Evolutionary conservation across 2,797 vertebrate genomes (phyloP).

Genomic region (Malacoraja senta): DNA sequence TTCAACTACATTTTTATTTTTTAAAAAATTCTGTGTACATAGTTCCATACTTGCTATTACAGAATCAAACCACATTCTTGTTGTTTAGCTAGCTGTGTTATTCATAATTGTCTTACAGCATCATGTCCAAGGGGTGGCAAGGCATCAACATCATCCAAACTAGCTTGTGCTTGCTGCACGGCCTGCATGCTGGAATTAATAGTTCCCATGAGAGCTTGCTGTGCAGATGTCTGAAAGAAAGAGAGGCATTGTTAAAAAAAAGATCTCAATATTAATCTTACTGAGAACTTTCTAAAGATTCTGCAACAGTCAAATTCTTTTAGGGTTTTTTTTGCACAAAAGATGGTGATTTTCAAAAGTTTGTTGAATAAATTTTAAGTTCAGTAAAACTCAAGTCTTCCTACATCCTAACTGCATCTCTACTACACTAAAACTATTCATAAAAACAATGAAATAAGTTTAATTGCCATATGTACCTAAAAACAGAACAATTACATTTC

Average conservation of each 20-base stretch:
- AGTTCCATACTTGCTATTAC: neutral
- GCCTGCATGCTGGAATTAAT: constrained; percentile 98
- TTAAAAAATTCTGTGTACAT: too few relatives aligned
- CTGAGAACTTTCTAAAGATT: neutral
- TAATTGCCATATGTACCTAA: too few relatives aligned
- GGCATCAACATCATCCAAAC: constrained; percentile 79
- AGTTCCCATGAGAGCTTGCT: constrained; percentile 91
- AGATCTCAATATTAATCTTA: neutral
- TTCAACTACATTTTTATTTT: neutral
- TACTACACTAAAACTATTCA: too few relatives aligned
- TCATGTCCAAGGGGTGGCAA: constrained; percentile 87
- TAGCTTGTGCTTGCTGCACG: constrained; percentile 85
- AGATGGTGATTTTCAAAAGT: neutral
- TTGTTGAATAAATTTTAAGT: neutral
- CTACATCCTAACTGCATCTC: too few relatives aligned
- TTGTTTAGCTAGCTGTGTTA: neutral
- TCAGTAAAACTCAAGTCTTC: neutral
- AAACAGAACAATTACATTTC: too few relatives aligned
- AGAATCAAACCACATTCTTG: neutral
- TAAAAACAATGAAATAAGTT: too few relatives aligned
- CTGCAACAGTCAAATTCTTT: neutral
- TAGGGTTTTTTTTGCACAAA: neutral
- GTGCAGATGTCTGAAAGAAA: constrained; percentile 77
- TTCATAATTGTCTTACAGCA: constrained; percentile 65
- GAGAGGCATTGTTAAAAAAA: neutral